Conservation (phyloP, 2,113 vertebrate genomes). For the Pterophyllum scalare region DNA sequence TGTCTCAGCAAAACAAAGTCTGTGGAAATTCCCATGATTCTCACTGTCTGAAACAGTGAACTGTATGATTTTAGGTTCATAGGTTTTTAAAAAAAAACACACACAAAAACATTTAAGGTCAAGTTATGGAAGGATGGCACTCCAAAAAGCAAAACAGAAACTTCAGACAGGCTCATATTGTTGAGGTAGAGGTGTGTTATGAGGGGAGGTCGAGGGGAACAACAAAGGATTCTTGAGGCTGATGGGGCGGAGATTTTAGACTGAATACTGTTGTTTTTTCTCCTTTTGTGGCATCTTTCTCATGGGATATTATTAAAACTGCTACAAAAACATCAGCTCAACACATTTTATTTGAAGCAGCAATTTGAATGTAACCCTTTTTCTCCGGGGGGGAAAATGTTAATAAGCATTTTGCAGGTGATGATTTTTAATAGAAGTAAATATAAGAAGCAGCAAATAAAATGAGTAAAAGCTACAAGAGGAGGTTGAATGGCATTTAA, state of each 20-base stretch:
- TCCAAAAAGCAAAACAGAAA: conserved; percentile 55
- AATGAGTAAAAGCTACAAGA: too few species aligned
- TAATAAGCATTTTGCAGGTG: neutral
- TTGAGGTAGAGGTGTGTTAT: conserved; percentile 12
- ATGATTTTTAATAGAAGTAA: neutral
- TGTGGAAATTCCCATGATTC: conserved; percentile 4
- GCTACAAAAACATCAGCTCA: neutral
- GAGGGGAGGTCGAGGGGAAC: neutral
- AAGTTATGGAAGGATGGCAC: neutral
- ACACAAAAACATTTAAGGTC: conserved; percentile 28
- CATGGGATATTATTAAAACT: neutral
- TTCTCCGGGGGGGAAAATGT: neutral
- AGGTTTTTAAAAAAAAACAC: conserved; percentile 37
- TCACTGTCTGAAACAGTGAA: conserved; percentile 9
- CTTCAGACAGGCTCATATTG: conserved; percentile 20
- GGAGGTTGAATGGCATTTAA: neutral
- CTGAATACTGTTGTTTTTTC: neutral
- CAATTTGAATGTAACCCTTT: neutral
- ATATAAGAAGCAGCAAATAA: neutral
- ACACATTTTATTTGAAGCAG: too few species aligned
- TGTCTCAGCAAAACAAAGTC: neutral
- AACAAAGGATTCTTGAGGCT: neutral
- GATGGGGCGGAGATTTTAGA: rapidly evolving
- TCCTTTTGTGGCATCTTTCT: too few species aligned
- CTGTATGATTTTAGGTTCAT: neutral